A percentile compares a stretch with the other conserved stretches of the same genome.
phyloP scores from a whole-genome alignment of 1,140 invertebrate species.

The Armadillidium nasatum region DNA sequence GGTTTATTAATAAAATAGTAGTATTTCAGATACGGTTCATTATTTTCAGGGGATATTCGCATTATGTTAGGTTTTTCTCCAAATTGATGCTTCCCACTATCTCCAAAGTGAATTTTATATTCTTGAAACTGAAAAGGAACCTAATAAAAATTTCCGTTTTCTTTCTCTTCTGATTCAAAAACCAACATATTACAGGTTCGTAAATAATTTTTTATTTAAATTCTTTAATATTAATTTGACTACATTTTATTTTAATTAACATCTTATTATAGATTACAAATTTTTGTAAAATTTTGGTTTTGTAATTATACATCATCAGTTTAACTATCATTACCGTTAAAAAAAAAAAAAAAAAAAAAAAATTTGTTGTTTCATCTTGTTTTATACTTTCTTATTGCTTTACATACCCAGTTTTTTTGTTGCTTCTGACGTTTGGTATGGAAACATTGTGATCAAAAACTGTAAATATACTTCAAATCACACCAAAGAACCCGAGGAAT shows the following conservation, averaged over 20 bases:
- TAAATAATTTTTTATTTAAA: no score
- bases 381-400: no score
- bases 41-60: constrained; percentile 36
- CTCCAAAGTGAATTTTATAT: constrained; percentile 34
- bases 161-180: constrained; percentile 25
- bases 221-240: no score
- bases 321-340: no score
- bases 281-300: no score
- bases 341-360: no score
- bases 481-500: background rate
- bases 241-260: no score
- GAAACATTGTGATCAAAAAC: constrained; percentile 31
- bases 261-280: no score
- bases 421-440: constrained; percentile 32
- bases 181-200: constrained; percentile 35
- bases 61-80: constrained; percentile 40
- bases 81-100: constrained; percentile 27
- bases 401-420: constrained; percentile 31
- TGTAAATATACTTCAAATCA: constrained; percentile 24
- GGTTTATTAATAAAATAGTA: background rate
- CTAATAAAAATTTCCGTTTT: constrained; percentile 20
- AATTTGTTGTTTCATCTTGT: no score
- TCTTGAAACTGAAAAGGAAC: constrained; percentile 34
- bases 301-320: no score
- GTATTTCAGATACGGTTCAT: background rate